These are phyloP conservation scores for Pollachius pollachius DNA, from an alignment of 2,113 vertebrate species.

Conservation along the genomic window DNA sequence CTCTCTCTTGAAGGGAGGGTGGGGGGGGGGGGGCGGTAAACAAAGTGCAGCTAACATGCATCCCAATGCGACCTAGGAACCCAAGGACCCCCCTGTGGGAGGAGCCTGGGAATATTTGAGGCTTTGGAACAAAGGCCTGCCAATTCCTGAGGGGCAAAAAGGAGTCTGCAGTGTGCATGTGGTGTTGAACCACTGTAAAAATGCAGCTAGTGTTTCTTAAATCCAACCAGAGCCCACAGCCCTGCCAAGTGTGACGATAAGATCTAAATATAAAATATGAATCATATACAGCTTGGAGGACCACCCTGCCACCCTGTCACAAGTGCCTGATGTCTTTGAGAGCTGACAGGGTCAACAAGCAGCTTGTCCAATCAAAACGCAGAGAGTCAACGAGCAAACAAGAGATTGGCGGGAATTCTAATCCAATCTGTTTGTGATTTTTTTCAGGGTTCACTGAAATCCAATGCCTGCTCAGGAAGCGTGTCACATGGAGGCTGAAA, in stretches of 20 bases:
- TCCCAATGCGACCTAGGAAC: not conserved
- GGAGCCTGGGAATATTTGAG: slow-evolving; percentile 24
- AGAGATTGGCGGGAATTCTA: too few species aligned
- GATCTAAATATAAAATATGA: slow-evolving; percentile 66
- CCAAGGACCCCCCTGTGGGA: not conserved
- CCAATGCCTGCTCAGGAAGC: too few species aligned
- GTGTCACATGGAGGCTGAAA: too few species aligned
- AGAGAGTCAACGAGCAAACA: slow-evolving; percentile 25
- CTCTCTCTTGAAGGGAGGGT: too few species aligned
- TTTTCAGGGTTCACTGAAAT: too few species aligned
- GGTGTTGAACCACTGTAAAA: slow-evolving; percentile 49
- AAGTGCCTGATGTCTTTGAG: slow-evolving; percentile 26
- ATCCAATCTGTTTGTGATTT: too few species aligned
- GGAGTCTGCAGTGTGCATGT: slow-evolving; percentile 30
- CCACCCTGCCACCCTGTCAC: slow-evolving; percentile 17
- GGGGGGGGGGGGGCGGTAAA: not conserved
- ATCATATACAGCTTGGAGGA: slow-evolving; percentile 45
- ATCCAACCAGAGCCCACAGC: slow-evolving; percentile 27
- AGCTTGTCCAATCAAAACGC: slow-evolving; percentile 4
- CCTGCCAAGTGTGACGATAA: slow-evolving; percentile 45
- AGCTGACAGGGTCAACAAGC: slow-evolving; percentile 24
- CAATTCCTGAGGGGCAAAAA: slow-evolving; percentile 40
- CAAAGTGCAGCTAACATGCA: not conserved
- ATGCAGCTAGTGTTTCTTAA: slow-evolving; percentile 16
- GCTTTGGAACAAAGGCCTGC: slow-evolving; percentile 43